phyloP scores from a whole-genome alignment of 2,797 vertebrate genomes.

The Coccyzus lansbergi region DNA sequence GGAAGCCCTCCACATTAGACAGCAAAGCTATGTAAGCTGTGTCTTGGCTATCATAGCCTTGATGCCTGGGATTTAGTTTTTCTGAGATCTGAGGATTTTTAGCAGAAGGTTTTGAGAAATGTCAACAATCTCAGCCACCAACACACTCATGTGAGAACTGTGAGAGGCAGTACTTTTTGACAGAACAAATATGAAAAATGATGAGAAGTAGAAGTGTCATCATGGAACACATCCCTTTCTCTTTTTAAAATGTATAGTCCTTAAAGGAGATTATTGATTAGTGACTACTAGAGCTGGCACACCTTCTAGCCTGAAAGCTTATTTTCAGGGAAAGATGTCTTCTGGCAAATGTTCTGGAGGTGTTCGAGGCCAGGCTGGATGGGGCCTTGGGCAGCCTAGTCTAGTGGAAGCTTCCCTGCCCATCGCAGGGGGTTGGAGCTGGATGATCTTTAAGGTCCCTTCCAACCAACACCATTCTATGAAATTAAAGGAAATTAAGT shows the following conservation, averaged over 20 bases:
- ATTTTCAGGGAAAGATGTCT: background rate
- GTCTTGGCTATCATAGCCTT: background rate
- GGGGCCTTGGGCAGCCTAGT: too few relatives aligned
- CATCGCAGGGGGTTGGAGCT: too few relatives aligned
- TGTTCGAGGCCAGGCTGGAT: too few relatives aligned
- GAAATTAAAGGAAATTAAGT: background rate
- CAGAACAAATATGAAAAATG: background rate
- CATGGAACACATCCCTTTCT: background rate
- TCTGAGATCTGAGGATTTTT: background rate
- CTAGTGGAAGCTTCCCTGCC: too few relatives aligned
- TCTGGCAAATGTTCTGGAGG: background rate
- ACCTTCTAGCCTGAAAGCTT: constrained; percentile 18
- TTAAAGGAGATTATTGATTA: background rate
- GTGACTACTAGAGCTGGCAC: background rate
- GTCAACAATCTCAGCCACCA: background rate
- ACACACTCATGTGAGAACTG: background rate
- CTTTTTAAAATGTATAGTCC: background rate
- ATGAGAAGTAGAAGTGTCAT: background rate
- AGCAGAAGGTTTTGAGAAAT: background rate
- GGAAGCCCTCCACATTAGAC: background rate
- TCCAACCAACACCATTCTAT: too few relatives aligned
- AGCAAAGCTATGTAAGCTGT: background rate
- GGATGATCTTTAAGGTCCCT: too few relatives aligned
- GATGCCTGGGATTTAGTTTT: background rate
- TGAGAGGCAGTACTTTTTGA: background rate